Evolutionary conservation across 1,140 invertebrate genomes (phyloP).

Genomic region (Vanessa atalanta): DNA sequence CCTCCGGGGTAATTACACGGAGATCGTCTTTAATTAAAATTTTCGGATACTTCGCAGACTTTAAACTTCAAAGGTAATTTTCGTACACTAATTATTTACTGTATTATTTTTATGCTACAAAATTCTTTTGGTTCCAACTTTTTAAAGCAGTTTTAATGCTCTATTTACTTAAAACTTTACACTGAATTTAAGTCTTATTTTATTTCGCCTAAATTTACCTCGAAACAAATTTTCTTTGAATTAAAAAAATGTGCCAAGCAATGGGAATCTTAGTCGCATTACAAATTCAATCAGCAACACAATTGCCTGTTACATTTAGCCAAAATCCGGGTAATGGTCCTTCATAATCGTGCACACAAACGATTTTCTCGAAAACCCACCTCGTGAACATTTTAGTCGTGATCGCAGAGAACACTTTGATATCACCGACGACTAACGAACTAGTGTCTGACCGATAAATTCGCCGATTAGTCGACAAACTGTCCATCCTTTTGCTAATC

Average conservation of each 20-base stretch:
- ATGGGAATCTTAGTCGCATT: not conserved
- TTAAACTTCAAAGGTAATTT: conserved; percentile 39
- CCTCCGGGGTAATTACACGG: conserved; percentile 46
- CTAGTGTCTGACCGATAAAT: conserved; percentile 59
- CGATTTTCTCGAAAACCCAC: conserved; percentile 64
- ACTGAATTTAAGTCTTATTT: not conserved
- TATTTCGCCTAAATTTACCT: not conserved
- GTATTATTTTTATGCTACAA: conserved; percentile 36
- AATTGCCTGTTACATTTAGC: conserved; percentile 33
- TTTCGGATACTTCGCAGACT: conserved; percentile 45
- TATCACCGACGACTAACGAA: conserved; percentile 64
- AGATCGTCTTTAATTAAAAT: conserved; percentile 52
- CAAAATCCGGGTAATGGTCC: conserved; percentile 38
- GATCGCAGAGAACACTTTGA: conserved; percentile 64
- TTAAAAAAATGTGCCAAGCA: not conserved
- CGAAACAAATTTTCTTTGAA: not conserved
- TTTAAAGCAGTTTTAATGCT: conserved; percentile 18
- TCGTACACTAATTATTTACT: conserved; percentile 36
- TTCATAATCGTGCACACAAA: conserved; percentile 65
- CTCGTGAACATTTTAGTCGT: conserved; percentile 65
- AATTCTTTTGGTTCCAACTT: conserved; percentile 27
- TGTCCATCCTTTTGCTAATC: conserved; percentile 60
- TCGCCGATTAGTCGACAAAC: conserved; percentile 65
- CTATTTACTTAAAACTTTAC: conserved; percentile 8
- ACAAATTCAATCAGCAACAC: conserved; percentile 3